Base-by-base conservation (phyloP, 2,797 vertebrate species). In the Acomys russatus region DNA sequence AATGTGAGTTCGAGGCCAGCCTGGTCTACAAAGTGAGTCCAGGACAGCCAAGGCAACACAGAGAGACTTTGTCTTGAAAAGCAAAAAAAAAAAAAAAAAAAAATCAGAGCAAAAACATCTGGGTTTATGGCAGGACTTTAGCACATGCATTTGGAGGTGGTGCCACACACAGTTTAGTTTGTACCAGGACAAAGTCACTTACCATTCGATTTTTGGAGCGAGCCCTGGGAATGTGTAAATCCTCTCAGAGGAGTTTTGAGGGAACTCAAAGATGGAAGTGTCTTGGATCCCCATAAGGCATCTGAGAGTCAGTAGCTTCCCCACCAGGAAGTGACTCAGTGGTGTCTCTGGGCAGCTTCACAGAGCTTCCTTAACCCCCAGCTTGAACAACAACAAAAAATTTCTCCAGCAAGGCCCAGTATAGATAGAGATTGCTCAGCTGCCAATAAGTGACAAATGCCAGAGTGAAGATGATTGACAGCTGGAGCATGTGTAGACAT, bases 301-400 rank as follows among this genome's bases (percentile, higher is more conserved):
- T 49, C 38, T 84, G 61, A 74, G 71, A 23, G 71, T 9, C 35
- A 44, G 63, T 5, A 84, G 63, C 63, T 85, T 51, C 82, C 44
- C 17, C 82, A 85, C 73, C 63, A 85, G 82, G 82, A 85, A 85
- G 63, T 85, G 82, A 85, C 82, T 68, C 64, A 85, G 44, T 51
- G 30, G 63, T 63, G 4, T 51, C 82, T 85, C 28, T 68, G 63
- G 38, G 28, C 63, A 85, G 63, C 82, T 10, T 33, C 63, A 85
- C 33, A 84, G 61, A 84, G 38, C 63, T 84, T 84, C 38, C 33
- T 80, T 33, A 35, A 80, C 56, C 33, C 33, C 38, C 35, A 64
- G 80, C 23, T 64, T 38, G 28, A 63, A 4, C 35, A 80, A 23
- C 23, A 59, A 59, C 14, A 59, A 49, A 12, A 22, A 10, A 22